These are phyloP conservation scores for Emydura subglobosa DNA, from an alignment of 2,113 vertebrate genomes.

Conservation along the genomic window DNA sequence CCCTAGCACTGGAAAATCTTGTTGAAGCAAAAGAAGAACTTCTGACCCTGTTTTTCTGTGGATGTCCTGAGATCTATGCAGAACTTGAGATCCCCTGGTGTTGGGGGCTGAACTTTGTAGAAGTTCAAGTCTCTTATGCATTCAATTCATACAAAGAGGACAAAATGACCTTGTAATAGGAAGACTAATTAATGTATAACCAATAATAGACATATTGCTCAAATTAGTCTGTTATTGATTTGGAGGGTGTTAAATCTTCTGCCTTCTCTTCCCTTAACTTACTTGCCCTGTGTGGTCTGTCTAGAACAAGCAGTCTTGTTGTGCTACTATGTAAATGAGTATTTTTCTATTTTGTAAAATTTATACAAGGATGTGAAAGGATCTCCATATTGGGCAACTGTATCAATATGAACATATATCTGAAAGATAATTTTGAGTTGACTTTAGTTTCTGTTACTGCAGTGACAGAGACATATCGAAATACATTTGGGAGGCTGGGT, in stretches of 20 bases:
- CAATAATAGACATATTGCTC: background rate
- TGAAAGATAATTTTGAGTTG: background rate
- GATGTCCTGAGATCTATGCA: background rate
- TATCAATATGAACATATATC: background rate
- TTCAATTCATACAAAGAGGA: background rate
- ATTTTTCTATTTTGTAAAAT: background rate
- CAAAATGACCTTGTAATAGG: background rate
- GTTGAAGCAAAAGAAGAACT: background rate
- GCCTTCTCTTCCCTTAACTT: background rate
- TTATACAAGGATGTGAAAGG: background rate
- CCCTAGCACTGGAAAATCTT: background rate
- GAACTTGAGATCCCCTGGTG: background rate
- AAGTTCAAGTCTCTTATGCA: background rate
- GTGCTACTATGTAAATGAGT: background rate
- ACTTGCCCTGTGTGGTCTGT: background rate
- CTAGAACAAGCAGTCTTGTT: background rate
- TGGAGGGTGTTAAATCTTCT: background rate
- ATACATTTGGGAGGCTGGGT: background rate
- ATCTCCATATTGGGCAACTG: background rate
- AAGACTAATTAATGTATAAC: background rate
- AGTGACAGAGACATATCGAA: background rate
- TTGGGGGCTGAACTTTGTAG: background rate
- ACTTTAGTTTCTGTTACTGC: background rate
- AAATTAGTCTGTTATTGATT: constrained; percentile 3
- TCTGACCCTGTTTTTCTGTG: background rate